Conservation (phyloP, 1,140 invertebrate genomes). For the Eueides isabella region DNA sequence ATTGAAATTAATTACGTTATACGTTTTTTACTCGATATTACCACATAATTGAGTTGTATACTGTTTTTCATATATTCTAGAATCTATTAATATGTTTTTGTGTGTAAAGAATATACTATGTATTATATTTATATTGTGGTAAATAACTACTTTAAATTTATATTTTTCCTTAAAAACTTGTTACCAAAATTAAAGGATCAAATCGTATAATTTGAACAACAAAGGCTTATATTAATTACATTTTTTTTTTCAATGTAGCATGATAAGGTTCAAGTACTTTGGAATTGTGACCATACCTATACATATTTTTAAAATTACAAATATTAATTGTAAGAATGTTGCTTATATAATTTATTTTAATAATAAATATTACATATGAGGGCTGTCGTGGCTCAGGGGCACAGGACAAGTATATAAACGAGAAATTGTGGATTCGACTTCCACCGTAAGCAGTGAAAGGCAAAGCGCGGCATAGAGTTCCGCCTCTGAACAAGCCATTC, state of each 20-base stretch:
- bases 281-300: too few relatives aligned
- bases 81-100: neutral
- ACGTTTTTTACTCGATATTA: neutral
- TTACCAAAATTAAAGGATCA: too few relatives aligned
- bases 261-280: too few relatives aligned
- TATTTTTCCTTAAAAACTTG: neutral
- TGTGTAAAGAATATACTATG: neutral
- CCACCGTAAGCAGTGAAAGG: too few relatives aligned
- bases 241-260: neutral
- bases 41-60: conserved; percentile 9
- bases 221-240: neutral
- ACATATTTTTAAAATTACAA: neutral
- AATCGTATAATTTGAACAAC: neutral
- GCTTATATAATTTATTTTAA: neutral
- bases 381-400: too few relatives aligned
- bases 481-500: too few relatives aligned
- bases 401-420: too few relatives aligned
- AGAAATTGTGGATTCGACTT: too few relatives aligned
- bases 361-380: too few relatives aligned
- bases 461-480: too few relatives aligned
- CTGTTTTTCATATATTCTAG: neutral
- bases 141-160: neutral
- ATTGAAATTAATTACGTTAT: conserved; percentile 17
- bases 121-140: neutral
- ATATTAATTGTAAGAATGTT: neutral